Base-by-base conservation (phyloP, 2,797 vertebrate genomes). In the Eulemur rubriventer region DNA sequence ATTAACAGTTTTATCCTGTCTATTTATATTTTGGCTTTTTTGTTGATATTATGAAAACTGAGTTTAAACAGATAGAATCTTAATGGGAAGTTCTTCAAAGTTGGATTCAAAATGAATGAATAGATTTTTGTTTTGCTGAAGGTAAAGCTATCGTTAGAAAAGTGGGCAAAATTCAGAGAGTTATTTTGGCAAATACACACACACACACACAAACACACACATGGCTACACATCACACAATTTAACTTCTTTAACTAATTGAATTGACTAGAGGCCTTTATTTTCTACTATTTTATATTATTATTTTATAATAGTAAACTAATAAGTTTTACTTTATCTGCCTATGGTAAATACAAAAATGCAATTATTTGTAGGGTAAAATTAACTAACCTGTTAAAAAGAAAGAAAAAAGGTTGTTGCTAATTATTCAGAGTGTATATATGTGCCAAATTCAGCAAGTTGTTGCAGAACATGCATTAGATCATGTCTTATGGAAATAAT, bases 11-110 rank as follows among this genome's bases (percentile, higher is more conserved):
- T 95, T 59, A 52, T 76, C 55, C 72, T 41, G 20, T 52, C 28
- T 92, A 16, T 89, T 94, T 96, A n/a, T 18, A 89, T 90, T 94
- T 94, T 91, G 73, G 2, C 20, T 17, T 65, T 84, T 84, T 89
- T 73, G 38, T 46, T 41, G 13, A 87, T 72, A 84, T 46, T 89
- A 26, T 87, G 24, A 89, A 87, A 89, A 76, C 26, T 61, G 73
- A 38, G 2, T 72, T 89, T 87, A 75, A 86, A 50, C 16, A 84
- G 55, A 81, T 43, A 78, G 24, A 89, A 11, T 85, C 17, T 22
- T 81, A 94, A 69, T 75, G 14, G 20, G 16, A 38, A 85, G 76
- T 80, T 97, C 28, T 79, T 96, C 69, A 76, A 72, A 91, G 20
- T 83, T 94, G 26, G 4, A 65, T 93, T 92, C 30, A 82, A 59